Evolutionary conservation across 1,140 invertebrate genomes (phyloP), one percentile per base, ranked within the genome.

Genomic region (Zaprionus davidi): DNA sequence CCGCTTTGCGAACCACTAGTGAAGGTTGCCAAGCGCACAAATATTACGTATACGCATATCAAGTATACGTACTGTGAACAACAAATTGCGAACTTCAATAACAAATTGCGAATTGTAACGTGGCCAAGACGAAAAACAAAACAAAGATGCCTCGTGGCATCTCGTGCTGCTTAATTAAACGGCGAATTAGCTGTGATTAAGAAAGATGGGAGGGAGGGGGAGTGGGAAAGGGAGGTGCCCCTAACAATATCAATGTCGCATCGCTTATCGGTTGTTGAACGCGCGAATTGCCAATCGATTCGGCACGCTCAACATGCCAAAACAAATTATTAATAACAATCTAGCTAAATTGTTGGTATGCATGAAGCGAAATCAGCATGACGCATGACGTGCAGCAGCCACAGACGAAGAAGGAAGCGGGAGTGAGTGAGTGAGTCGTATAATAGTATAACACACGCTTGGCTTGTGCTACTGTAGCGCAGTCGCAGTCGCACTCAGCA

Each of bases 11-110:
- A 70, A 22, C 66, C 38, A 34, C 59, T 66, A 7, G 34, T 38
- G 78, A 87, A 87, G 84, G 84, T 90, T 85, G 60, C 58, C 49
- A 56, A 76, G 74, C 76, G 81, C 63, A 66, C 38, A 65, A 69
- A 74, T 77, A 79, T 86, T 81, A 79, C 71, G 72, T 83, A 79
- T 82, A 79, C 69, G 73, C 76, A 78, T 74, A 79, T 86, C 71
- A 74, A 74, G 72, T 83, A 79, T 82, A 79, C 69, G 73, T 79
- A 71, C 65, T 77, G 67, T 53, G 59, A 71, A 59, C 53, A 71
- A 68, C 55, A 72, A 70, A 56, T 60, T 66, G 58, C 69, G 77
- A 82, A 82, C 76, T 71, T 73, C 58, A 75, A 58, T 75, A 76
- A 68, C 57, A 76, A 76, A 55, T 63, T 53, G 55, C 68, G 34